Evolutionary conservation across 1,140 invertebrate species (phyloP).

Genomic region (Drosophila pectinifera): DNA sequence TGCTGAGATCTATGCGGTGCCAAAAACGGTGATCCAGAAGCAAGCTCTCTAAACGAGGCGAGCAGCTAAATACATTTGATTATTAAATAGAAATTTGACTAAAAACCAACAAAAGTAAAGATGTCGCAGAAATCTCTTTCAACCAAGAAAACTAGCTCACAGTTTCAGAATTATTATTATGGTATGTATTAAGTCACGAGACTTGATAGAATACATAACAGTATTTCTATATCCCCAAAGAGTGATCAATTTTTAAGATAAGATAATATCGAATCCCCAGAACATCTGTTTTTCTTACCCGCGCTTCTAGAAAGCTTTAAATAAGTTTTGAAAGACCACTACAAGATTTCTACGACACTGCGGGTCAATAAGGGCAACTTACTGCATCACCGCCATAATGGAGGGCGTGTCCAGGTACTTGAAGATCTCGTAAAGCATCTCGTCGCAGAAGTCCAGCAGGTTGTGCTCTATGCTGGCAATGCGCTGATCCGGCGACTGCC

Average conservation of each 20-base stretch:
- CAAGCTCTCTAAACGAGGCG: conserved; percentile 85
- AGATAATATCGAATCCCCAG: too few species aligned
- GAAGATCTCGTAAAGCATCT: conserved; percentile 86
- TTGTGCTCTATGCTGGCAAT: conserved; percentile 12
- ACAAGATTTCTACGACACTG: background rate
- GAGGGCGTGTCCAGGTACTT: conserved; percentile 85
- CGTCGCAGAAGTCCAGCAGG: conserved; percentile 85
- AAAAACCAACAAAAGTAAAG: background rate
- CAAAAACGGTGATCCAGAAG: conserved; percentile 86
- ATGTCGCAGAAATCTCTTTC: too few species aligned
- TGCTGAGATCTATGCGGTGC: conserved; percentile 86
- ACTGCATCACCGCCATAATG: conserved; percentile 86
- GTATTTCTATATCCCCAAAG: background rate
- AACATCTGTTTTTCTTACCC: background rate
- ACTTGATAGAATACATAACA: background rate
- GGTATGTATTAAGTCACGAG: too few species aligned
- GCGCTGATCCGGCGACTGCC: conserved; percentile 3
- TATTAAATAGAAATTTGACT: background rate
- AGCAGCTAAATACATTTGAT: conserved; percentile 82
- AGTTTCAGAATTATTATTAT: background rate
- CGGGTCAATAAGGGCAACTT: conserved; percentile 42
- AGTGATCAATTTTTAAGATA: background rate
- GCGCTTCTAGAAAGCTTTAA: too few species aligned
- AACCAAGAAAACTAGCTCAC: background rate
- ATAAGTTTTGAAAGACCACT: background rate